Evolutionary conservation across 1,140 invertebrate genomes (phyloP), one percentile per base, ranked within the genome.

Genomic region (Apolygus lucorum): DNA sequence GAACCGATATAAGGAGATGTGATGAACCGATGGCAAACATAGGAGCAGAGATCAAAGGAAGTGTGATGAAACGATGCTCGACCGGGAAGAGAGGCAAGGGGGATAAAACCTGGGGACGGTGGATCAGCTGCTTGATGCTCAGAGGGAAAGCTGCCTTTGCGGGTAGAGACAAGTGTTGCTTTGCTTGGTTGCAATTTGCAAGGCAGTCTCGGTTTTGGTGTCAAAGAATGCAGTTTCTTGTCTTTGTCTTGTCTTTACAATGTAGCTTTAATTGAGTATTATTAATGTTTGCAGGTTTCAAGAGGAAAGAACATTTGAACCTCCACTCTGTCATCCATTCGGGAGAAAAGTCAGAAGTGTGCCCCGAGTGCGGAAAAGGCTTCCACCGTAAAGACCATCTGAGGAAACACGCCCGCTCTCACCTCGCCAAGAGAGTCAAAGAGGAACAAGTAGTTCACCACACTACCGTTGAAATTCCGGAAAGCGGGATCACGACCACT

Each of bases 241-340:
- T 11, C 25, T 13, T 62, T 62, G 59, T 62, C 8, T 11, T 11
- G 21, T 11, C 8, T 62, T 22, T 62, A 11, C 11, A 49, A 11
- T n/a, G 42, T n/a, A n/a, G n/a, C n/a, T n/a, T n/a, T n/a, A 2
- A 63, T 2, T 54, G 2, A 1, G 52, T 54, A 21, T 54, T 2
- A 17, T 54, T 54, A 17, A 2, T 54, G 8, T 34, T 62, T 68
- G 8, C 25, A 72, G 71, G 71, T 1, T 93, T 92, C 78, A 92
- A 92, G 75, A 82, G 90, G 63, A 92, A 91, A 81, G 90, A 93
- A 78, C 90, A 92, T 73, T 81, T 93, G 1, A 90, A 89, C 0
- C 78, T 91, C 72, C 90, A 93, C 80, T 90, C 90, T 78, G 88
- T 92, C 52, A 91, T 92, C 74, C 90, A 93, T 77, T 90, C 89